A percentile compares a stretch with the other conserved stretches of the same genome.
phyloP scores from a whole-genome alignment of 2,888 invertebrate genomes.

The Archaeoteleia sp. region DNA sequence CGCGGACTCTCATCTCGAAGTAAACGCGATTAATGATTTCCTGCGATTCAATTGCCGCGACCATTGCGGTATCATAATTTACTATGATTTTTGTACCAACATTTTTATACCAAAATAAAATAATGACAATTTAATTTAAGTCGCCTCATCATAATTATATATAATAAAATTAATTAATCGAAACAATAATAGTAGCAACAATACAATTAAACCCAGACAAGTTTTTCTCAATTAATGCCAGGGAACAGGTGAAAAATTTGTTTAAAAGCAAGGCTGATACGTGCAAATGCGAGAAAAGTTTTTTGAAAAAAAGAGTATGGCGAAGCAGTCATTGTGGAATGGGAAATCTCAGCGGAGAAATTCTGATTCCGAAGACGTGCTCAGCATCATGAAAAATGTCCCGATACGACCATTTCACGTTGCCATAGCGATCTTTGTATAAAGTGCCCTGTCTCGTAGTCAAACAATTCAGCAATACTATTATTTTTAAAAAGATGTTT shows the following conservation, averaged over 20 bases:
- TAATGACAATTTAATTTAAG: too few species aligned
- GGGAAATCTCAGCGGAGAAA: constrained; percentile 48
- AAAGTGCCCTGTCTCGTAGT: constrained; percentile 23
- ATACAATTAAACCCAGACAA: too few species aligned
- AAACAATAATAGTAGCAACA: too few species aligned
- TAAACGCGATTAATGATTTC: too few species aligned
- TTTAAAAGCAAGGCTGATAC: constrained; percentile 29
- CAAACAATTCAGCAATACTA: constrained; percentile 23
- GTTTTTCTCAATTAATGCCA: neutral
- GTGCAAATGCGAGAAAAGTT: constrained; percentile 39
- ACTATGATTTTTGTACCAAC: too few species aligned
- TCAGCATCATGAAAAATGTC: constrained; percentile 31
- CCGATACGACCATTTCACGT: constrained; percentile 36
- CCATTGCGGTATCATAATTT: too few species aligned
- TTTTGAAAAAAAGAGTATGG: constrained; percentile 22
- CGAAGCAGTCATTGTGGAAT: constrained; percentile 26
- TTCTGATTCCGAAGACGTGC: constrained; percentile 46
- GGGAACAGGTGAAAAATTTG: constrained; percentile 5
- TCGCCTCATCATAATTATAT: too few species aligned
- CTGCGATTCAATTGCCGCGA: too few species aligned
- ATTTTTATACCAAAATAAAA: too few species aligned
- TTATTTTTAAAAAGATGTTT: too few species aligned
- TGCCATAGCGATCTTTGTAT: constrained; percentile 35
- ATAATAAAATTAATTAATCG: too few species aligned
- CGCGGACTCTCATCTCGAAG: too few species aligned